Base-by-base conservation (phyloP, 2,888 invertebrate genomes). In the Philereme vetulata region DNA sequence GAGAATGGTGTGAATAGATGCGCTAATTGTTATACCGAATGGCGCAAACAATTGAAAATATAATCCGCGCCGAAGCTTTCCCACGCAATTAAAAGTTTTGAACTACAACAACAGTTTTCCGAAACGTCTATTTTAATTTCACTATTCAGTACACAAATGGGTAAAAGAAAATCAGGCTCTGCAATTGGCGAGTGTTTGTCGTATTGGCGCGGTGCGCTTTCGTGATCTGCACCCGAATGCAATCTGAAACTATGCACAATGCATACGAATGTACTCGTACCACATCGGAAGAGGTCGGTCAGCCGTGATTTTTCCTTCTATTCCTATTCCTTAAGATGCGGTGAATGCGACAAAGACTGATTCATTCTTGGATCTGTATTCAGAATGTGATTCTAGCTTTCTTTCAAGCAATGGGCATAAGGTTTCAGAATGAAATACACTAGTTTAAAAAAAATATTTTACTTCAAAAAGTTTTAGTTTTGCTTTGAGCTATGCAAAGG, bases 221-320 rank as follows among this genome's bases (percentile, higher is more conserved):
- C 85, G 84, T 84, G 85, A 81, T 81, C 80, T 74, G 86, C 79
- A 84, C 77, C 73, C 78, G 75, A 81, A 85, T 83, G 80, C 78
- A 76, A 69, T 72, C 71, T 69, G 70, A 70, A 69, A 48, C 62
- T 69, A 80, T 84, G 83, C 84, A 84, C 84, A 85, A 84, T 87
- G 86, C 86, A 87, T 88, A 87, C 82, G 80, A 84, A 85, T 82
- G 81, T 76, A n/a, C n/a, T n/a, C n/a, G n/a, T n/a, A 77, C 76
- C 74, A 72, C 77, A 81, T 77, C 77, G 59, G 51, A 62, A 60
- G 60, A 62, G 65, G 68, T 66, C 79, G 80, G 70, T 79, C 78
- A 79, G 72, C 81, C 76, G 81, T 80, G 86, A 87, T 84, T 88
- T 85, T 83, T 81, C 80, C 77, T 77, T 59, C 60, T 78, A 74